A percentile compares a stretch with the other conserved stretches of the same genome.
Conservation (phyloP, 2,888 invertebrate species). For the Taenaris catops region DNA sequence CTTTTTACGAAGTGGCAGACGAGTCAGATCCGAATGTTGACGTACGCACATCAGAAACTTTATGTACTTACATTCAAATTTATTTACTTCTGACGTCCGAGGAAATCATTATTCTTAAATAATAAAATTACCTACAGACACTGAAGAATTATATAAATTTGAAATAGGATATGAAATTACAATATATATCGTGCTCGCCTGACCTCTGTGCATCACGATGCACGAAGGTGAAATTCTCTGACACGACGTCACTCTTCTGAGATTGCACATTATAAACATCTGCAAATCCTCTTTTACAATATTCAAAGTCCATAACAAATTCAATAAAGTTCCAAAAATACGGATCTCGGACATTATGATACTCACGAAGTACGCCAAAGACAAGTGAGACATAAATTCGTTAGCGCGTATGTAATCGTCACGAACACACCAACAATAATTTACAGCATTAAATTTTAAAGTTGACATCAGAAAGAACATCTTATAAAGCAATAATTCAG, state of each 20-base stretch:
- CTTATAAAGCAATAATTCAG: constrained; percentile 68
- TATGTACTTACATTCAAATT: constrained; percentile 22
- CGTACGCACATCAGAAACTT: constrained; percentile 59
- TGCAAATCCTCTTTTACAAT: constrained; percentile 52
- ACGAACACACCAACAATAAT: constrained; percentile 64
- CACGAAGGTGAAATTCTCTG: constrained; percentile 8
- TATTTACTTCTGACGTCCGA: constrained; percentile 20
- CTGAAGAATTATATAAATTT: not conserved
- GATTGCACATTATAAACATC: constrained; percentile 51
- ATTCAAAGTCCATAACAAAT: constrained; percentile 55
- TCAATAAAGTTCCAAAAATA: constrained; percentile 68
- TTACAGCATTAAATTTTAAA: constrained; percentile 74
- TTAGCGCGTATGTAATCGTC: constrained; percentile 72
- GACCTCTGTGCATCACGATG: constrained; percentile 5
- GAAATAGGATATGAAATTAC: not conserved
- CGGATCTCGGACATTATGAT: constrained; percentile 62
- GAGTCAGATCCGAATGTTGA: constrained; percentile 47
- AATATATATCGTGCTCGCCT: constrained; percentile 2
- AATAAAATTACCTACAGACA: not conserved
- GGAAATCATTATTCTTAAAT: constrained; percentile 10
- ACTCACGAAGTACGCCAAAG: constrained; percentile 53
- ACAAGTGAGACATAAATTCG: constrained; percentile 69
- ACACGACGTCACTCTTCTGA: constrained; percentile 31
- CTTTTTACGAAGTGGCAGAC: constrained; percentile 70
- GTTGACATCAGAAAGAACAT: constrained; percentile 77